Evolutionary conservation across 1,140 invertebrate species (phyloP).

Genomic region (Lepidurus packardi): DNA sequence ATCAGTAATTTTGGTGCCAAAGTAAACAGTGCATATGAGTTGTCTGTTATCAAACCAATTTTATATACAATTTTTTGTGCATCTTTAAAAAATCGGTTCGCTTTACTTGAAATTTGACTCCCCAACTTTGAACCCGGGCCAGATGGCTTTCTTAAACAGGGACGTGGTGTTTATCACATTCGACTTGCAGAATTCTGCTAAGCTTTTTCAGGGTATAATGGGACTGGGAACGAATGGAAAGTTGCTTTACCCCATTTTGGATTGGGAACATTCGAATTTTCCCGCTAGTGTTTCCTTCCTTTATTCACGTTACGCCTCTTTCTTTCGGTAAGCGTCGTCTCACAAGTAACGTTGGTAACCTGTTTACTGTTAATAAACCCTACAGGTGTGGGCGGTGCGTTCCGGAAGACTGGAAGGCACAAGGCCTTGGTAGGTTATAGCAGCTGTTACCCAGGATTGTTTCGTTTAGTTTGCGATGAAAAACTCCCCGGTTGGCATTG

Average conservation of each 20-base stretch:
- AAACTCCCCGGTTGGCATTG: constrained; percentile 6
- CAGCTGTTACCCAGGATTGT: not conserved
- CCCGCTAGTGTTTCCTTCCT: not conserved
- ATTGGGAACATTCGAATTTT: too few relatives aligned
- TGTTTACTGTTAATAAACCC: not conserved
- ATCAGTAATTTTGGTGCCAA: not conserved
- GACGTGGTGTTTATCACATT: constrained; percentile 9
- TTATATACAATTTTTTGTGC: constrained; percentile 22
- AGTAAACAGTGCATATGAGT: not conserved
- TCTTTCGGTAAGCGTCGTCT: too few relatives aligned
- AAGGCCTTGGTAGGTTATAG: constrained; percentile 21
- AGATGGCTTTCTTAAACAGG: too few relatives aligned
- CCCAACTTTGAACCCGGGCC: too few relatives aligned
- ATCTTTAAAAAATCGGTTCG: not conserved
- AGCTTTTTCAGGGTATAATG: too few relatives aligned
- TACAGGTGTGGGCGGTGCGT: constrained; percentile 1
- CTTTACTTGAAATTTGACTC: too few relatives aligned
- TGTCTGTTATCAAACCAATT: not conserved
- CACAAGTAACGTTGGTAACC: not conserved
- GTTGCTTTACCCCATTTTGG: too few relatives aligned
- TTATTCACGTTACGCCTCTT: not conserved
- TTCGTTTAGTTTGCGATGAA: not conserved
- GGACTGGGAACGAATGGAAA: too few relatives aligned
- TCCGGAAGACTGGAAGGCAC: constrained; percentile 20
- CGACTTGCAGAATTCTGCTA: not conserved